Conservation (phyloP, 2,888 invertebrate genomes). For the Andricus curvator region DNA sequence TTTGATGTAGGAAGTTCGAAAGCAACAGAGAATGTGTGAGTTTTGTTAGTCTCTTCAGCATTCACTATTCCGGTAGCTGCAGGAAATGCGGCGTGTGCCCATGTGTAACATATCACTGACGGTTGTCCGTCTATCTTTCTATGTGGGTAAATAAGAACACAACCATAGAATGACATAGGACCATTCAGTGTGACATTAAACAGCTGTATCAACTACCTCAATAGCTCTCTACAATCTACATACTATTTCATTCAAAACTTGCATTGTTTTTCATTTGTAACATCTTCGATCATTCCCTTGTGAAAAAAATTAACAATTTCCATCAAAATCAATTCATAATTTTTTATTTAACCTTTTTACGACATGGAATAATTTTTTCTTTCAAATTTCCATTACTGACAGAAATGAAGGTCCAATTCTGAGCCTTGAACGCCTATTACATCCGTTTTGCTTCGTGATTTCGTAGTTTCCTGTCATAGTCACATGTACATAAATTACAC, state of each 20-base stretch:
- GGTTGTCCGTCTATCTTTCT: constrained; percentile 27
- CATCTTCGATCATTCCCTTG: neutral
- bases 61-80: constrained; percentile 20
- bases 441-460: constrained; percentile 5
- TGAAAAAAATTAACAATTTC: neutral
- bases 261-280: constrained; percentile 1
- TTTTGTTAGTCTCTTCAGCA: constrained; percentile 1
- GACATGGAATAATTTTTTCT: neutral
- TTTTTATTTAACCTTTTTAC: too few species aligned
- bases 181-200: constrained; percentile 18
- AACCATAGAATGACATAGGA: neutral
- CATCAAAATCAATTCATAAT: too few species aligned
- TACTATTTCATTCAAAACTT: constrained; percentile 21
- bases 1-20: neutral
- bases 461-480: constrained; percentile 11
- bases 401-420: neutral
- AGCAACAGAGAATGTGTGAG: neutral
- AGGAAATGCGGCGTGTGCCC: constrained; percentile 23
- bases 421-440: constrained; percentile 10
- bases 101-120: constrained; percentile 31
- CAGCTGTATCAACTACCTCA: constrained; percentile 16
- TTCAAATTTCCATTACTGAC: neutral
- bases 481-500: neutral
- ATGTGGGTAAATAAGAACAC: constrained; percentile 7
- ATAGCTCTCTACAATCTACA: neutral